Percentiles rank a stretch among this genome's conserved stretches.
Evolutionary conservation across 2,113 vertebrate genomes (phyloP).

Genomic region (Coryphaenoides rupestris): DNA sequence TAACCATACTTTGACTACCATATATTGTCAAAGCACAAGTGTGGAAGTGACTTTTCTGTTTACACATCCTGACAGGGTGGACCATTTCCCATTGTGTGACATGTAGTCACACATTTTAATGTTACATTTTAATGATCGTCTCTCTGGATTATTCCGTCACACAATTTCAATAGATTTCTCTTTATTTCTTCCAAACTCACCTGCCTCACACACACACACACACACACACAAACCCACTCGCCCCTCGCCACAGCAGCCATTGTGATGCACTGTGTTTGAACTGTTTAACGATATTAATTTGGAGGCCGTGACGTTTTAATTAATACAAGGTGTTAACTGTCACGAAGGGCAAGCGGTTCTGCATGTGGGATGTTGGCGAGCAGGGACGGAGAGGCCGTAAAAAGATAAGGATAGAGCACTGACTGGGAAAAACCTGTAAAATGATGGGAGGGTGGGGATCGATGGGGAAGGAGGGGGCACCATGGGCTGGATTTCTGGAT

Average conservation of each 20-base stretch:
- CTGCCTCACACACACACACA: slow-evolving; percentile 68
- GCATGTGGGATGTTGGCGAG: slow-evolving; percentile 59
- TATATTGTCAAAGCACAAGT: slow-evolving; percentile 39
- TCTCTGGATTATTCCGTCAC: slow-evolving; percentile 64
- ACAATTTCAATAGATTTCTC: slow-evolving; percentile 59
- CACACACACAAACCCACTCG: slow-evolving; percentile 67
- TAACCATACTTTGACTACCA: slow-evolving; percentile 35
- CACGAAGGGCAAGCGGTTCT: slow-evolving; percentile 51
- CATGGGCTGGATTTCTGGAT: slow-evolving; percentile 55
- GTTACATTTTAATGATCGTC: slow-evolving; percentile 65
- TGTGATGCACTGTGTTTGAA: slow-evolving; percentile 65
- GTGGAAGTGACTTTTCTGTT: slow-evolving; percentile 57
- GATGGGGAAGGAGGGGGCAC: slow-evolving; percentile 42
- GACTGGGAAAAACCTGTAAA: slow-evolving; percentile 64
- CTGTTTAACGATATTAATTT: slow-evolving; percentile 76
- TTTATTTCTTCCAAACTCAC: slow-evolving; percentile 59
- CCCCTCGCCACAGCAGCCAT: slow-evolving; percentile 65
- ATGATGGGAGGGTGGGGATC: slow-evolving; percentile 46
- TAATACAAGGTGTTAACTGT: slow-evolving; percentile 71
- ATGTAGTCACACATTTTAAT: slow-evolving; percentile 71
- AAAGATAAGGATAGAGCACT: slow-evolving; percentile 63
- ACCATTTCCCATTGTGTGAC: slow-evolving; percentile 69
- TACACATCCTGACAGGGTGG: slow-evolving; percentile 63
- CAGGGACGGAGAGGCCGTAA: slow-evolving; percentile 41
- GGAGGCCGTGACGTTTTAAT: slow-evolving; percentile 73